Evolutionary conservation across 2,113 vertebrate genomes (phyloP).

Genomic region (Hyperoodon ampullatus): DNA sequence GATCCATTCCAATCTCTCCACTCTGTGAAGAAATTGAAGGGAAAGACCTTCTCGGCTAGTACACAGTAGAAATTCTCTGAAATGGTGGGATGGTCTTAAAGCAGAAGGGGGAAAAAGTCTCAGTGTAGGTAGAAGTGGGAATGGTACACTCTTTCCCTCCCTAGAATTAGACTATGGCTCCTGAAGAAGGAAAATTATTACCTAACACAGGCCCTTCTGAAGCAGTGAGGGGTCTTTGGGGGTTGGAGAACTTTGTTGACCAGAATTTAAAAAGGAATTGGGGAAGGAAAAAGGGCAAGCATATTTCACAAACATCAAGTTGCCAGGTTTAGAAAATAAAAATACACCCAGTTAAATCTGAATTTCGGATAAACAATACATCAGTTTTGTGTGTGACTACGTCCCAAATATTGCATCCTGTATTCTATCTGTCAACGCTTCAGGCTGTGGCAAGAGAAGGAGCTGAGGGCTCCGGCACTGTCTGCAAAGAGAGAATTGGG

Average conservation of each 20-base stretch:
- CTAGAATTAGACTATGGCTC: background rate
- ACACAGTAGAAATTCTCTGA: constrained; percentile 3
- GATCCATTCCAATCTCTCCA: background rate
- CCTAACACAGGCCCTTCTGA: background rate
- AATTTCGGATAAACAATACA: constrained; percentile 46
- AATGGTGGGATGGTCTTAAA: background rate
- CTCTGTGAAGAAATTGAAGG: background rate
- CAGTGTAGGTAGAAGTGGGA: background rate
- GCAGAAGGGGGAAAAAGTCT: background rate
- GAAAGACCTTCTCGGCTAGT: background rate
- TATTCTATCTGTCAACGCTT: background rate
- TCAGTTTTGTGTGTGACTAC: background rate
- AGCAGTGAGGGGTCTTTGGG: background rate
- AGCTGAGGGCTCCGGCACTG: background rate
- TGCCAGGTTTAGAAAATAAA: constrained; percentile 45
- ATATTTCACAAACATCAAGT: background rate
- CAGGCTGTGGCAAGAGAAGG: background rate
- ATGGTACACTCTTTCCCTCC: background rate
- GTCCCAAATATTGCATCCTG: background rate
- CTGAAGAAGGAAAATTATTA: background rate
- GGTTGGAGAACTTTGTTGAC: background rate
- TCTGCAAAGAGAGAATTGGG: background rate
- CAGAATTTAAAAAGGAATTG: background rate
- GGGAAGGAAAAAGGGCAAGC: background rate
- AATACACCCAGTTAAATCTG: background rate